phyloP scores from a whole-genome alignment of 2,888 invertebrate genomes.

The Hirtodrosophila cameraria region DNA sequence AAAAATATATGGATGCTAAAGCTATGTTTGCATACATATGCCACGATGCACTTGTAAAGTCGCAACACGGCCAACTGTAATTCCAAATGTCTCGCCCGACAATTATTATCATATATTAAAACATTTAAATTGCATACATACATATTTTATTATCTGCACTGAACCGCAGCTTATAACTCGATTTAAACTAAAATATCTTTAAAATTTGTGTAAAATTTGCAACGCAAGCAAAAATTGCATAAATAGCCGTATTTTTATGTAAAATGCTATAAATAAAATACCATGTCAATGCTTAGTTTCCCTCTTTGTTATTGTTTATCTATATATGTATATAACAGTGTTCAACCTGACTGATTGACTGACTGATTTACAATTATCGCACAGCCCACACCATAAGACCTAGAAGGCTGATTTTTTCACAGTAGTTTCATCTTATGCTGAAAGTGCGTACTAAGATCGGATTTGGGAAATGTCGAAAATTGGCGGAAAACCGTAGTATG shows the following conservation, averaged over 20 bases:
- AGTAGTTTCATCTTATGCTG: too few species aligned
- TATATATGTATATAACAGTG: too few species aligned
- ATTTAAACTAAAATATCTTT: conserved; percentile 10
- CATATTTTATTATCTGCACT: conserved; percentile 31
- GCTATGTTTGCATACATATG: conserved; percentile 24
- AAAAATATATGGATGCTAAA: conserved; percentile 42
- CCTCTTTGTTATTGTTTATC: too few species aligned
- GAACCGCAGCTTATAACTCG: neutral
- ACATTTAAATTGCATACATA: conserved; percentile 12
- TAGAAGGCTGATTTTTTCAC: too few species aligned
- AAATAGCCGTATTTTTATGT: conserved; percentile 31
- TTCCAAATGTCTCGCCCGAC: conserved; percentile 47
- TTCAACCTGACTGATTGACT: too few species aligned
- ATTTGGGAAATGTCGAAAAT: too few species aligned
- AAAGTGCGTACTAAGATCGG: too few species aligned
- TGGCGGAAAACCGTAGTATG: too few species aligned
- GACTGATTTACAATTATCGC: too few species aligned
- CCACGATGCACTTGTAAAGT: conserved; percentile 23
- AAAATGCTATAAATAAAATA: conserved; percentile 35
- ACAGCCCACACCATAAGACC: too few species aligned
- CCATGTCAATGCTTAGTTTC: neutral
- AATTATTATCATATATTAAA: conserved; percentile 36
- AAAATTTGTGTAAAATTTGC: conserved; percentile 9
- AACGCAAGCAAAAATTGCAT: conserved; percentile 1
- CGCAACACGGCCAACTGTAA: conserved; percentile 20